Evolutionary conservation across 2,888 invertebrate genomes (phyloP).

Genomic region (Buathra laborator): DNA sequence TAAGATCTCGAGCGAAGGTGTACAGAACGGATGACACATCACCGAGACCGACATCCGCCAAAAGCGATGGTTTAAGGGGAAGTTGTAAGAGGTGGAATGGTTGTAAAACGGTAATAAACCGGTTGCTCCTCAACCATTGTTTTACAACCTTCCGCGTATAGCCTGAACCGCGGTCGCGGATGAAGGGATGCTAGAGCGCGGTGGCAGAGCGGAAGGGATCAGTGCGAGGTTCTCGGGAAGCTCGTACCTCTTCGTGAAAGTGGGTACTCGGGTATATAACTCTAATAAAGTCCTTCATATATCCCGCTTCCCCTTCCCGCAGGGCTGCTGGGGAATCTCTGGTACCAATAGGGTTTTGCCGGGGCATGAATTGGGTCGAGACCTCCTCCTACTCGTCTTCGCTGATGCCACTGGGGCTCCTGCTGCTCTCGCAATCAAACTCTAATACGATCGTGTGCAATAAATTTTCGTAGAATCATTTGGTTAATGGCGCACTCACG

Average conservation of each 20-base stretch:
- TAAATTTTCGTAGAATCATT: slow-evolving; percentile 65
- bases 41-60: slow-evolving; percentile 41
- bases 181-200: slow-evolving; percentile 9
- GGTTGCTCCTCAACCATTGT: slow-evolving; percentile 66
- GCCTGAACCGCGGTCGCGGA: neutral
- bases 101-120: slow-evolving; percentile 74
- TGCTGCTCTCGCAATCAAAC: slow-evolving; percentile 62
- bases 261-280: slow-evolving; percentile 67
- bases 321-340: slow-evolving; percentile 28
- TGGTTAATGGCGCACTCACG: slow-evolving; percentile 59
- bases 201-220: slow-evolving; percentile 74
- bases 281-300: slow-evolving; percentile 67
- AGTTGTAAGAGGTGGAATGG: slow-evolving; percentile 24
- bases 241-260: slow-evolving; percentile 11
- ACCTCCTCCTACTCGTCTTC: neutral
- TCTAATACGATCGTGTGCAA: slow-evolving; percentile 57
- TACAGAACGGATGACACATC: slow-evolving; percentile 28
- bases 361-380: neutral
- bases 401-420: neutral
- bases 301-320: neutral
- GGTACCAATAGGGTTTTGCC: slow-evolving; percentile 13
- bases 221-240: slow-evolving; percentile 73
- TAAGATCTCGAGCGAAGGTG: slow-evolving; percentile 5
- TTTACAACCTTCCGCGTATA: slow-evolving; percentile 63
- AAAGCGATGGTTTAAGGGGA: slow-evolving; percentile 33